Percentiles rank a stretch among this genome's conserved stretches.
These are phyloP conservation scores for Caenorhabditis doughertyi DNA, from an alignment of 2,888 invertebrate genomes.

Conservation along the genomic window DNA sequence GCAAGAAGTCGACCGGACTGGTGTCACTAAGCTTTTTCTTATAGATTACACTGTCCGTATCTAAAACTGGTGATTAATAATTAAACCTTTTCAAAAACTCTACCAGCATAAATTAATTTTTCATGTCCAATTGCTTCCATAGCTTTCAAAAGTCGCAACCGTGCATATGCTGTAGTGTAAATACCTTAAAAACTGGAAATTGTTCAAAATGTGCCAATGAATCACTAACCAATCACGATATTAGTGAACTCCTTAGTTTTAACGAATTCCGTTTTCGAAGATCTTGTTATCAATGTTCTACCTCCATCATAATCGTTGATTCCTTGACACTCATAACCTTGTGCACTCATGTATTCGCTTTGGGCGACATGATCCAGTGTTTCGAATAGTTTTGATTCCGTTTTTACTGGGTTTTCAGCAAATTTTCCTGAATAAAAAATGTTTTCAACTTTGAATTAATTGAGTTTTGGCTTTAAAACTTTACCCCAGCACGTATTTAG, in stretches of 20 bases:
- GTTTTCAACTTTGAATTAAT: neutral
- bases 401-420: constrained; percentile 9
- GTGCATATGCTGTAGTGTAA: constrained; percentile 13
- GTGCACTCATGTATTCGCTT: constrained; percentile 7
- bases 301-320: constrained; percentile 2
- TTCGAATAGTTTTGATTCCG: constrained; percentile 1
- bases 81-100: too few species aligned
- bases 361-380: neutral
- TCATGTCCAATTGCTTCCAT: constrained; percentile 3
- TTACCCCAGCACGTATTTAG: constrained; percentile 14
- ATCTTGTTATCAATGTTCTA: neutral
- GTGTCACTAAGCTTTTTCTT: neutral
- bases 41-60: constrained; percentile 8
- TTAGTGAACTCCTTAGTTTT: neutral
- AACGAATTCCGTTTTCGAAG: neutral
- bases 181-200: neutral
- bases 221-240: constrained; percentile 8
- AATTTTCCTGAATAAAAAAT: constrained; percentile 12
- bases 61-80: neutral
- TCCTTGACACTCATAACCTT: neutral
- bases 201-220: too few species aligned
- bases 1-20: neutral
- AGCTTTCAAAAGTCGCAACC: neutral
- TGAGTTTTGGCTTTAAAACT: neutral
- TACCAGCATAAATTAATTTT: constrained; percentile 5